Evolutionary conservation across 2,113 vertebrate genomes (phyloP), one percentile per base, ranked within the genome.

Genomic region (Psammodynastes pulverulentus): DNA sequence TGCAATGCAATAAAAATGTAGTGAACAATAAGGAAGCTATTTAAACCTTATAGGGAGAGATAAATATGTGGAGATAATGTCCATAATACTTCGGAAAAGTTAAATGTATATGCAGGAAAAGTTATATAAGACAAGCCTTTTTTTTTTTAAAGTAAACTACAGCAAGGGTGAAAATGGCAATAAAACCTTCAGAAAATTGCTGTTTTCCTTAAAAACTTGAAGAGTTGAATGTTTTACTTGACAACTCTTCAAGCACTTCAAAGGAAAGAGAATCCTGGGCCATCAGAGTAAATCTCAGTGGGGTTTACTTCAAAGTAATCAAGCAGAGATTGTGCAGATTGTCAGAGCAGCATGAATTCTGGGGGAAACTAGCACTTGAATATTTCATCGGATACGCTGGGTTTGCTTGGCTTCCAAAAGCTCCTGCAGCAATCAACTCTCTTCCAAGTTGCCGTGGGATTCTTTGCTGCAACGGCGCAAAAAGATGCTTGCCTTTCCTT

Each of bases 191-290:
- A 43, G n/a, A 67, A 87, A 46, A 62, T 19, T 39, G 39, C 21
- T 34, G 23, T 67, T 67, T 34, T 62, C 46, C 54, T 49, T 86
- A 49, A 87, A 87, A 17, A 9, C 24, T 48, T 29, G 48, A 86
- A 21, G 15, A 23, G 12, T 51, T 7, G 12, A 90, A 51, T 39
- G 29, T 85, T 90, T 84, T 13, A 49, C 21, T 67, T 23, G 53
- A 86, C 72, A 62, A 86, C 56, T 26, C n/a, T 49, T 91, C 21
- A 91, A 91, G 13, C 46, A 43, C n/a, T 49, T 91, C 29, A 91
- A 91, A 26, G 13, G 51, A 85, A 17, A 87, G 21, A 43, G n/a
- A 10, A 51, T 24, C 26, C 12, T 62, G 7, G 58, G 17, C n/a
- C 39, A 56, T 46, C 24, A 45, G 52, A 90, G 19, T 84, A 53